These are phyloP conservation scores for Aleiodes testaceus DNA, from an alignment of 2,888 invertebrate species.

Conservation along the genomic window DNA sequence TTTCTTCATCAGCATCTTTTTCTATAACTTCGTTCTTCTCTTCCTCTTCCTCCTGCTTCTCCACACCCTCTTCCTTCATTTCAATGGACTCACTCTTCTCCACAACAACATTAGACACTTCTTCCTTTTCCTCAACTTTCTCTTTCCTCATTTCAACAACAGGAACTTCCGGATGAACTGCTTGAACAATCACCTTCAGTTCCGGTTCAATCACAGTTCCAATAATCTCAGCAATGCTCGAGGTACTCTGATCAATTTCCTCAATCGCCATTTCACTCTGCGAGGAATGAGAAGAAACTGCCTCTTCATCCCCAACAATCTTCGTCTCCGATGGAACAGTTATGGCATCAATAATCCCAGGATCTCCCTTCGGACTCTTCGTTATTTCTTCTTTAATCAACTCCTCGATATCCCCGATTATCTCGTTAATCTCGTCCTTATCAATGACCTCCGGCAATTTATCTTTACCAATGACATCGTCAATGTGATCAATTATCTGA, in stretches of 20 bases:
- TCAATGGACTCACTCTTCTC: constrained; percentile 66
- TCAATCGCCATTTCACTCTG: constrained; percentile 75
- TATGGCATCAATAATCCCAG: constrained; percentile 51
- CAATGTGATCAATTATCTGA: constrained; percentile 68
- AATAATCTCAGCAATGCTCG: constrained; percentile 75
- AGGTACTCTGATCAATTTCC: constrained; percentile 75
- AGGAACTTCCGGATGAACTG: background rate
- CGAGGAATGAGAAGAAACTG: constrained; percentile 73
- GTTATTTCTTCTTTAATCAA: constrained; percentile 70
- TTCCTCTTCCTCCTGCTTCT: constrained; percentile 11
- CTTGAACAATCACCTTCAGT: constrained; percentile 44
- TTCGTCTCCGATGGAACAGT: constrained; percentile 52
- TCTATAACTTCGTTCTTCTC: constrained; percentile 24
- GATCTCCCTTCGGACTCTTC: constrained; percentile 57
- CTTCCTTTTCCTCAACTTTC: constrained; percentile 54
- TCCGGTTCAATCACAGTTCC: constrained; percentile 64
- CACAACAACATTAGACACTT: constrained; percentile 25
- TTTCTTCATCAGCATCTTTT: constrained; percentile 8
- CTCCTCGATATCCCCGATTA: constrained; percentile 70
- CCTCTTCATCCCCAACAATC: constrained; percentile 72
- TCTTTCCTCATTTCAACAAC: too few relatives aligned
- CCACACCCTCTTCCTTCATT: constrained; percentile 55
- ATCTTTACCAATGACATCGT: constrained; percentile 68
- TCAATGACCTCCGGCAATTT: constrained; percentile 67
- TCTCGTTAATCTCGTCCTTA: constrained; percentile 71